Percentiles rank a stretch among this genome's conserved stretches.
Evolutionary conservation across 2,888 invertebrate species (phyloP).

Genomic region (Automeris io): DNA sequence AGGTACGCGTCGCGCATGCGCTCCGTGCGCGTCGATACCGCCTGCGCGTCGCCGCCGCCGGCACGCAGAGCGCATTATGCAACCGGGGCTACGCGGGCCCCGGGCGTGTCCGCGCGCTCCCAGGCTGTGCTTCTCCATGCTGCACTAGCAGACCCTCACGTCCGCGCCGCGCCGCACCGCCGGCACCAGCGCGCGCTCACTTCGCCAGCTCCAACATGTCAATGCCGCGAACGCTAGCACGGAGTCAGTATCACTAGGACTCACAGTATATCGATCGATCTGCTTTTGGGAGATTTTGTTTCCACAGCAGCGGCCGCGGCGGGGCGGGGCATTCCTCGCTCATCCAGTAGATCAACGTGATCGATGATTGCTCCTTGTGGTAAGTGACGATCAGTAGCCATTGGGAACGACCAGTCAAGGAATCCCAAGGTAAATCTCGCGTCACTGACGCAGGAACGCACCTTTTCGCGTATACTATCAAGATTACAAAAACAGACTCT

Average conservation of each 20-base stretch:
- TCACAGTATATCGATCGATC: slow-evolving; percentile 70
- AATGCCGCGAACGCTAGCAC: slow-evolving; percentile 20
- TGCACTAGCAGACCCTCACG: slow-evolving; percentile 46
- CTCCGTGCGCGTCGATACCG: slow-evolving; percentile 63
- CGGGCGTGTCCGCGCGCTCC: slow-evolving; percentile 62
- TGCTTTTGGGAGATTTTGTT: slow-evolving; percentile 65
- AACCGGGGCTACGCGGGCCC: slow-evolving; percentile 57
- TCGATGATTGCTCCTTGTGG: slow-evolving; percentile 5
- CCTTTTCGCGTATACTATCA: not conserved
- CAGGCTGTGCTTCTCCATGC: slow-evolving; percentile 40
- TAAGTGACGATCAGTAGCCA: slow-evolving; percentile 8
- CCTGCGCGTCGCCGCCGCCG: slow-evolving; percentile 37
- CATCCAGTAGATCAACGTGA: slow-evolving; percentile 20
- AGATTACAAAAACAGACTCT: not conserved
- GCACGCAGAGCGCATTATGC: slow-evolving; percentile 64
- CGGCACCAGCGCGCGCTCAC: slow-evolving; percentile 30
- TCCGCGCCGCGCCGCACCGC: slow-evolving; percentile 17
- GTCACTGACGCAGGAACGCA: not conserved
- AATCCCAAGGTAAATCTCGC: not conserved
- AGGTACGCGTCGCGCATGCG: slow-evolving; percentile 84
- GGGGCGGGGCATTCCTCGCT: slow-evolving; percentile 30
- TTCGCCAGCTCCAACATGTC: slow-evolving; percentile 40
- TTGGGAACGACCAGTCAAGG: not conserved
- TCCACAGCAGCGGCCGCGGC: slow-evolving; percentile 28
- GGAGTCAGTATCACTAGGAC: no score